Evolutionary conservation across 2,888 invertebrate genomes (phyloP).

Genomic region (Odontomyia ornata): DNA sequence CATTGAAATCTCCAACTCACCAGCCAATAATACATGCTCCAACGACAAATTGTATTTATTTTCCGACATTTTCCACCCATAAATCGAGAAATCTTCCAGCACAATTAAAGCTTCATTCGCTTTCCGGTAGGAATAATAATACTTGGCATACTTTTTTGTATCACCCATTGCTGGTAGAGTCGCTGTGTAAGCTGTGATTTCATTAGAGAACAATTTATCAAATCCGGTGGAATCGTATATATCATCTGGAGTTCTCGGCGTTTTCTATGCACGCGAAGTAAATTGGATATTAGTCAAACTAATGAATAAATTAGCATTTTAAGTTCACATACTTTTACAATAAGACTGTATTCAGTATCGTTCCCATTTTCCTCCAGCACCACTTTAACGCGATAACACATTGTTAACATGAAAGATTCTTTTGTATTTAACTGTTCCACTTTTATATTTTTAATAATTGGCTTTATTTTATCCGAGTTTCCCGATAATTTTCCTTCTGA

Average conservation of each 20-base stretch:
- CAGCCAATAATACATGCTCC: conserved; percentile 59
- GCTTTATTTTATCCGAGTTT: conserved; percentile 28
- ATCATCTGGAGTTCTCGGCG: conserved; percentile 56
- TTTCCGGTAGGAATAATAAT: conserved; percentile 56
- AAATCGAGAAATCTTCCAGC: conserved; percentile 57
- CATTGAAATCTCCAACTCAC: conserved; percentile 50
- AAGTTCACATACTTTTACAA: conserved; percentile 58
- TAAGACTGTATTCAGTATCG: conserved; percentile 50
- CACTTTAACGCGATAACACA: conserved; percentile 57
- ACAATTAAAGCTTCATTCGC: conserved; percentile 55
- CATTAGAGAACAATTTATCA: conserved; percentile 58
- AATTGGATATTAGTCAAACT: conserved; percentile 39
- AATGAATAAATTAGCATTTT: neutral
- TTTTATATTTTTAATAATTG: conserved; percentile 53
- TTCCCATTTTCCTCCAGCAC: conserved; percentile 52
- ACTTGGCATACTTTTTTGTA: conserved; percentile 55
- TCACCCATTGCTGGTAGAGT: conserved; percentile 57
- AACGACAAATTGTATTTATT: conserved; percentile 56
- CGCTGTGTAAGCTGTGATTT: conserved; percentile 57
- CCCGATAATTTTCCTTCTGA: conserved; percentile 45
- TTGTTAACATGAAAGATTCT: conserved; percentile 59
- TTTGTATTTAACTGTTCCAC: conserved; percentile 55
- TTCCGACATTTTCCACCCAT: conserved; percentile 57
- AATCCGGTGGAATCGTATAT: conserved; percentile 56
- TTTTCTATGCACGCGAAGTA: conserved; percentile 55